A percentile compares a stretch with the other conserved stretches of the same genome.
phyloP scores from a whole-genome alignment of 2,113 vertebrate species.

The Erpornis zantholeuca region DNA sequence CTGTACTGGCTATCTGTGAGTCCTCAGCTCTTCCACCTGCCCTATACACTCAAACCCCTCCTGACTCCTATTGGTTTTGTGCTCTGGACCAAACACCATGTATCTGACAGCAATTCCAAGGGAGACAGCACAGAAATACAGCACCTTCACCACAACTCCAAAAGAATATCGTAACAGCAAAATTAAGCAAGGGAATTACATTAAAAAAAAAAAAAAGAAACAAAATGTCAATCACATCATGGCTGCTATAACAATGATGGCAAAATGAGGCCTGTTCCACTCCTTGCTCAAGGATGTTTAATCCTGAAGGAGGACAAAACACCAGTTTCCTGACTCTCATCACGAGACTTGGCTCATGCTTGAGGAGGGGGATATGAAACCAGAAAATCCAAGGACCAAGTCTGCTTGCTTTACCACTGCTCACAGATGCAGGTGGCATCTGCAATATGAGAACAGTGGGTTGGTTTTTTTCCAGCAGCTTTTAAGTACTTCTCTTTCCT shows the following conservation, averaged over 20 bases:
- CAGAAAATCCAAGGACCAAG: background rate
- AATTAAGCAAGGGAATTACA: background rate
- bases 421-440: background rate
- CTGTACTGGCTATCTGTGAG: background rate
- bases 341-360: background rate
- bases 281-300: background rate
- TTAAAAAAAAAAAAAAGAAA: background rate
- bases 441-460: background rate
- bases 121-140: background rate
- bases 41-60: background rate
- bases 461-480: background rate
- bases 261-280: background rate
- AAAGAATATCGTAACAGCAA: background rate
- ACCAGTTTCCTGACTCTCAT: background rate
- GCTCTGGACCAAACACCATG: background rate
- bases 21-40: background rate
- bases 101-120: background rate
- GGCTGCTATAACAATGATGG: background rate
- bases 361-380: background rate
- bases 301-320: background rate
- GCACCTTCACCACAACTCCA: background rate
- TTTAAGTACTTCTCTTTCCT: background rate
- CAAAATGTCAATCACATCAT: background rate
- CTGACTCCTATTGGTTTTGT: background rate
- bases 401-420: background rate